Conservation (phyloP, 2,797 vertebrate genomes). For the Australoheros facetus region DNA sequence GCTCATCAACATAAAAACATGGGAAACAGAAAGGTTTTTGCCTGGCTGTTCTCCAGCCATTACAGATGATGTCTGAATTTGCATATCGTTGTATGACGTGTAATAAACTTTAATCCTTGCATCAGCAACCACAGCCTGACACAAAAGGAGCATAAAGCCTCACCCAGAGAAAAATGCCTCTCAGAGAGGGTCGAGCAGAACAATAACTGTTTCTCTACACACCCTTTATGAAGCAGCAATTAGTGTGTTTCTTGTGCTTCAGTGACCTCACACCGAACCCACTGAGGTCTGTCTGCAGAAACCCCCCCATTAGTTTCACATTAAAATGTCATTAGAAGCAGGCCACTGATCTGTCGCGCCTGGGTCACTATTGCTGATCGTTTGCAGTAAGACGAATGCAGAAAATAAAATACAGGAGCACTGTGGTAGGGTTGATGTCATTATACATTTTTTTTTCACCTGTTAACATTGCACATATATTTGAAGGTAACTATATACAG, state of each 20-base stretch:
- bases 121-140: slow-evolving; percentile 20
- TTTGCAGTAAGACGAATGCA: slow-evolving; percentile 23
- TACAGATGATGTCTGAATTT: neutral
- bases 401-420: neutral
- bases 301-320: slow-evolving; percentile 60
- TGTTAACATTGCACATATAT: neutral
- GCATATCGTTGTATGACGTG: neutral
- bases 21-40: neutral
- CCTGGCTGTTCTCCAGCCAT: neutral
- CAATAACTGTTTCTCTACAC: slow-evolving; percentile 76
- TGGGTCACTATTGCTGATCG: slow-evolving; percentile 51
- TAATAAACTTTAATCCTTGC: slow-evolving; percentile 20
- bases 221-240: slow-evolving; percentile 69
- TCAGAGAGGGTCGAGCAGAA: slow-evolving; percentile 54
- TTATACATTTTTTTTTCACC: neutral
- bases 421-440: slow-evolving; percentile 9
- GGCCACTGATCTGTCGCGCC: slow-evolving; percentile 56
- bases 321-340: slow-evolving; percentile 72
- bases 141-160: slow-evolving; percentile 41
- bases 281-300: slow-evolving; percentile 52
- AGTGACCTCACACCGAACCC: slow-evolving; percentile 60
- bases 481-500: neutral
- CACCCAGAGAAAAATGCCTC: slow-evolving; percentile 39
- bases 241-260: slow-evolving; percentile 75
- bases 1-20: neutral